These are phyloP conservation scores for Amphiura filiformis DNA, from an alignment of 35 echinoderm and acorn worm genomes.

Conservation along the genomic window DNA sequence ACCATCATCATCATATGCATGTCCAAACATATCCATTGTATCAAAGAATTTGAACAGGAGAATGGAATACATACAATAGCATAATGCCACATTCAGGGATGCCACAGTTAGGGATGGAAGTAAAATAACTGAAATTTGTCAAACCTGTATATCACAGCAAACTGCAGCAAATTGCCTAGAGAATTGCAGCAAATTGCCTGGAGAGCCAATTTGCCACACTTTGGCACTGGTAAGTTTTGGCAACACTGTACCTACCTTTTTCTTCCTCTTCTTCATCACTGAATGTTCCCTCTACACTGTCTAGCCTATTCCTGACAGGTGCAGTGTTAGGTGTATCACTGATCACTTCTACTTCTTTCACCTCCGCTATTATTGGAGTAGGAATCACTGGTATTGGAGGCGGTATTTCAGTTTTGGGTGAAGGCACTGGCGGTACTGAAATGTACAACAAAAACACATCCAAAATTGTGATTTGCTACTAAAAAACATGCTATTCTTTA, in stretches of 20 bases:
- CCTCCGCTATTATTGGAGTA: neutral
- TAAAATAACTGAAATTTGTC: too few relatives aligned
- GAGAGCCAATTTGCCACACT: too few relatives aligned
- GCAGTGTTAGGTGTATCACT: neutral
- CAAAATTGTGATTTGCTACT: constrained; percentile 23
- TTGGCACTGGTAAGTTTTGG: too few relatives aligned
- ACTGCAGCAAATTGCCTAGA: too few relatives aligned
- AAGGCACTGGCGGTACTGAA: constrained; percentile 1
- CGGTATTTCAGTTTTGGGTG: constrained; percentile 9
- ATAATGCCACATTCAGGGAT: too few relatives aligned
- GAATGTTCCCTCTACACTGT: constrained; percentile 73
- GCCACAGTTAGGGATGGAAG: too few relatives aligned
- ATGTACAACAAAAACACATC: neutral
- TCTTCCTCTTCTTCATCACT: constrained; percentile 96
- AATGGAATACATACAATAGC: too few relatives aligned
- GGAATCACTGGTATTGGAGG: neutral
- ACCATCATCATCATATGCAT: too few relatives aligned
- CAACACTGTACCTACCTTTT: constrained; percentile 49
- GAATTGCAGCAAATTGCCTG: too few relatives aligned
- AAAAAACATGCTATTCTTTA: neutral
- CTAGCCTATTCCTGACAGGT: neutral
- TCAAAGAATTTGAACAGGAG: too few relatives aligned
- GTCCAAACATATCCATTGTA: too few relatives aligned
- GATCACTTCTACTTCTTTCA: neutral
- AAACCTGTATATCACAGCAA: too few relatives aligned